Percentiles rank a stretch among this genome's conserved stretches.
Evolutionary conservation across 2,888 invertebrate genomes (phyloP).

Genomic region (Lasioglossum zephyrum): DNA sequence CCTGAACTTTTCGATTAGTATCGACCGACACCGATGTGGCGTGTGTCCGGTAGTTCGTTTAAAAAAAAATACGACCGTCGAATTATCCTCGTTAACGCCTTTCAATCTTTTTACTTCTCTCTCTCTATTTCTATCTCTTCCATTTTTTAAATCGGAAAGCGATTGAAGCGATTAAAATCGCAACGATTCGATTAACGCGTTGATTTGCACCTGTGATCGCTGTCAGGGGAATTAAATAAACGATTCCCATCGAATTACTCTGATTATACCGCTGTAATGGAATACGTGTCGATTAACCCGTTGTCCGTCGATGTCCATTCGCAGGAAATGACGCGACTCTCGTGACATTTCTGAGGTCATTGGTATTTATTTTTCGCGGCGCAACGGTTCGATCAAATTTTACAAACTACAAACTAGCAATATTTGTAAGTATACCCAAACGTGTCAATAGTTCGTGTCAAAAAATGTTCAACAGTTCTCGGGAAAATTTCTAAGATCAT

Average conservation of each 20-base stretch:
- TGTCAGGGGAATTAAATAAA: neutral
- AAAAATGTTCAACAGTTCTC: no score
- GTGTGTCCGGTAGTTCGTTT: neutral
- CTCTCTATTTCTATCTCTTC: neutral
- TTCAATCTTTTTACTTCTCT: neutral
- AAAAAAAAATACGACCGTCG: neutral
- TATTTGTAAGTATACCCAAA: no score
- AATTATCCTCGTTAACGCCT: conserved; percentile 13
- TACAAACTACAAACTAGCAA: no score
- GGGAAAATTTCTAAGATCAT: no score
- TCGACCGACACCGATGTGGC: conserved; percentile 16
- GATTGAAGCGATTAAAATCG: conserved; percentile 2
- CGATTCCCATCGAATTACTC: neutral
- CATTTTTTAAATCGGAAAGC: neutral
- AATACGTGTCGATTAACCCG: neutral
- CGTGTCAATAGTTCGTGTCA: no score
- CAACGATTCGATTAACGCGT: conserved; percentile 4
- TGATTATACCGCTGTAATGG: neutral
- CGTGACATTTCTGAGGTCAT: no score
- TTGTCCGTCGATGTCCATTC: neutral
- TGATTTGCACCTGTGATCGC: neutral
- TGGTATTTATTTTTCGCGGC: no score
- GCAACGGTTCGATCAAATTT: no score
- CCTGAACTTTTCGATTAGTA: conserved; percentile 37
- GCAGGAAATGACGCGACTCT: neutral